Percentiles rank a stretch among this genome's conserved stretches.
Evolutionary conservation across 2,888 invertebrate genomes (phyloP).

Genomic region (Drosophila heteroneura): DNA sequence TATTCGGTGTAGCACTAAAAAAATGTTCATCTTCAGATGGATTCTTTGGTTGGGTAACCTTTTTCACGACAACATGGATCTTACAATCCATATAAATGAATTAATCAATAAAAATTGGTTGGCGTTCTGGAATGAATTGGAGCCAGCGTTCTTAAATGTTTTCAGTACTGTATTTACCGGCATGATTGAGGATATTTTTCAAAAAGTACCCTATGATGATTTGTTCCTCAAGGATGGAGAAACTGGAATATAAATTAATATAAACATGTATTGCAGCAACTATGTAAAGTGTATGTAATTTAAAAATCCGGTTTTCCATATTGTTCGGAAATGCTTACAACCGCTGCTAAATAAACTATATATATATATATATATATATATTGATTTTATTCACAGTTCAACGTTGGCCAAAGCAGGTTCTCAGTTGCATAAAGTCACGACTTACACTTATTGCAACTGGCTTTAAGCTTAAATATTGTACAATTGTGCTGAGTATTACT

Average conservation of each 20-base stretch:
- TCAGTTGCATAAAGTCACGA: conserved; percentile 21
- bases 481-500: background rate
- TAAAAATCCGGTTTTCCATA: conserved; percentile 29
- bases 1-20: background rate
- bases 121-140: conserved; percentile 58
- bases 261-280: background rate
- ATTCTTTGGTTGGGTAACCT: conserved; percentile 44
- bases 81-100: conserved; percentile 41
- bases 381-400: conserved; percentile 22
- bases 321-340: background rate
- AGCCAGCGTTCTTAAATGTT: conserved; percentile 37
- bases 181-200: conserved; percentile 38
- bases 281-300: background rate
- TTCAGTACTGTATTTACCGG: conserved; percentile 35
- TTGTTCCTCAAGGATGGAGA: conserved; percentile 46
- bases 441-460: conserved; percentile 14
- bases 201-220: conserved; percentile 54
- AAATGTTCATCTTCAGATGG: conserved; percentile 41
- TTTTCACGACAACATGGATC: conserved; percentile 49
- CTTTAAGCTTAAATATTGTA: background rate
- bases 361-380: background rate
- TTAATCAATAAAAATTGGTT: conserved; percentile 54
- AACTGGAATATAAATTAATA: conserved; percentile 17
- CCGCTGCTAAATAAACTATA: background rate
- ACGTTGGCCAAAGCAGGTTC: conserved; percentile 24